phyloP scores from a whole-genome alignment of 2,888 invertebrate genomes.

The Homarus gammarus region DNA sequence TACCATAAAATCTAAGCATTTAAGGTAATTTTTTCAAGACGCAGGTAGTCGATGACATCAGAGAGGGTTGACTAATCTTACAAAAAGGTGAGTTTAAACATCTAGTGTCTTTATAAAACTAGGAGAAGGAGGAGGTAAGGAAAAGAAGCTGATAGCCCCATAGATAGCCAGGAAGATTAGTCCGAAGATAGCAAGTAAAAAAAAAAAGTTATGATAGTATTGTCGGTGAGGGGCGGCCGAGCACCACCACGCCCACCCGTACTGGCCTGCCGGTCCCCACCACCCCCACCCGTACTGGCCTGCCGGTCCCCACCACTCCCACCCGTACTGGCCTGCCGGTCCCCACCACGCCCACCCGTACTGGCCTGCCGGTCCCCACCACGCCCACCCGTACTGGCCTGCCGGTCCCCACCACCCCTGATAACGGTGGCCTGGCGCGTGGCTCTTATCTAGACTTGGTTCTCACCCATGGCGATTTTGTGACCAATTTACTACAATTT shows the following conservation, averaged over 20 bases:
- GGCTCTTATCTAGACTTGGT: not conserved
- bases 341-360: not conserved
- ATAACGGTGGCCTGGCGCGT: not conserved
- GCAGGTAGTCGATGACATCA: too few relatives aligned
- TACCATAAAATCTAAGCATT: too few relatives aligned
- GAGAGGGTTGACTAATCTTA: too few relatives aligned
- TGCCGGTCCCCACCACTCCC: too few relatives aligned
- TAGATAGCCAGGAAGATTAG: not conserved
- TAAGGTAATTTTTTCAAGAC: too few relatives aligned
- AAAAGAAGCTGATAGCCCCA: not conserved
- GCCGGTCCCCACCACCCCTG: not conserved
- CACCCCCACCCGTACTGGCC: not conserved
- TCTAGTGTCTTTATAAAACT: too few relatives aligned
- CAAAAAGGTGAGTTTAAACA: too few relatives aligned
- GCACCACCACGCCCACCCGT: not conserved
- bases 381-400: not conserved
- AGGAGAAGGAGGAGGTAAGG: not conserved
- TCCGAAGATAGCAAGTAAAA: too few relatives aligned
- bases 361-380: not conserved
- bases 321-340: not conserved
- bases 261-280: not conserved
- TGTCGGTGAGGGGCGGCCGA: not conserved
- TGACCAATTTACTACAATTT: not conserved
- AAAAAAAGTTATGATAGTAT: too few relatives aligned
- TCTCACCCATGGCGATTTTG: not conserved